Evolutionary conservation across 2,888 invertebrate species (phyloP).

Genomic region (Campaea margaritaria): DNA sequence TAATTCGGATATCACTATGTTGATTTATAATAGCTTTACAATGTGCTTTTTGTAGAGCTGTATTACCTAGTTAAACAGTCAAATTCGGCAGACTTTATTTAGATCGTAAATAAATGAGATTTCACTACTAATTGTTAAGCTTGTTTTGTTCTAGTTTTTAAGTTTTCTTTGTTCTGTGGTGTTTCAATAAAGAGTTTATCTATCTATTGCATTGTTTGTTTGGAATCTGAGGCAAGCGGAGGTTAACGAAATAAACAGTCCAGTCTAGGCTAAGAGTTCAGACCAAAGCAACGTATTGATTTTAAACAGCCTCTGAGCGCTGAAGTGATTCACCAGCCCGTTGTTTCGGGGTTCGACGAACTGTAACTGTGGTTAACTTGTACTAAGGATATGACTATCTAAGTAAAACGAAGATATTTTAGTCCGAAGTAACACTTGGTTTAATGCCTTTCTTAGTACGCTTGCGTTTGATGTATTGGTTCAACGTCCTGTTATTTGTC

Average conservation of each 20-base stretch:
- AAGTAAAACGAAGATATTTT: constrained; percentile 10
- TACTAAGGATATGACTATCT: constrained; percentile 9
- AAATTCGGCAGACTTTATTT: too few species aligned
- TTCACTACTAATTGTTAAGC: too few species aligned
- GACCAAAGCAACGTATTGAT: constrained; percentile 20
- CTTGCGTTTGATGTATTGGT: background rate
- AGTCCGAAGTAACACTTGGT: constrained; percentile 1
- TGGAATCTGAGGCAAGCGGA: background rate
- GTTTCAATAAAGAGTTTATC: too few species aligned
- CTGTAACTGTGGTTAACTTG: constrained; percentile 24
- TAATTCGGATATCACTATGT: too few species aligned
- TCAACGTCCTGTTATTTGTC: constrained; percentile 1
- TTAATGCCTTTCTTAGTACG: background rate
- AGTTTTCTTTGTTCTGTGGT: too few species aligned
- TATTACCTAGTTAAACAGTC: too few species aligned
- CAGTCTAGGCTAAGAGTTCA: constrained; percentile 4
- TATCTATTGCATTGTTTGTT: background rate
- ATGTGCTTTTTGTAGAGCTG: too few species aligned
- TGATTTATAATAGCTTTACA: too few species aligned
- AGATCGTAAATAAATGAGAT: too few species aligned
- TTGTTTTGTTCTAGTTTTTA: too few species aligned
- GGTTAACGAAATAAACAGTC: constrained; percentile 17
- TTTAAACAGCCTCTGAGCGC: constrained; percentile 16
- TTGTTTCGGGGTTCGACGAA: constrained; percentile 23
- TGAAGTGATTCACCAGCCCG: constrained; percentile 20